Conservation (phyloP, 2,113 vertebrate genomes). For the Lycaon pictus region DNA sequence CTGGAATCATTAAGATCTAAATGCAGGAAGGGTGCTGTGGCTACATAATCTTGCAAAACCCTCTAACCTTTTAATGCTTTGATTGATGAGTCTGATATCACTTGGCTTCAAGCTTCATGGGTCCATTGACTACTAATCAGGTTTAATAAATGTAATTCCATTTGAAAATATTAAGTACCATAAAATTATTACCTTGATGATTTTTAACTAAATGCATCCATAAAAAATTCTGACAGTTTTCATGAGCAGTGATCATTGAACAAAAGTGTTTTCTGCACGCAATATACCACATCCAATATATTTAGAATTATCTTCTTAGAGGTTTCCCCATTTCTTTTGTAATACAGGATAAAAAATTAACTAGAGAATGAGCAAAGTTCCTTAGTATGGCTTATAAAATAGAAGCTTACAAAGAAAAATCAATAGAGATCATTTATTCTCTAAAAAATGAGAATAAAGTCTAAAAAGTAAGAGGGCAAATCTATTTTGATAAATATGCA, state of each 20-base stretch:
- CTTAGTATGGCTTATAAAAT: background rate
- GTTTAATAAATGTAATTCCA: slow-evolving; percentile 54
- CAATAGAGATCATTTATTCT: slow-evolving; percentile 68
- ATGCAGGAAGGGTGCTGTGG: background rate
- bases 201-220: slow-evolving; percentile 43
- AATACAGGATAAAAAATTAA: slow-evolving; percentile 23
- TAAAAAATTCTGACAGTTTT: slow-evolving; percentile 55
- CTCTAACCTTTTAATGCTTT: slow-evolving; percentile 33
- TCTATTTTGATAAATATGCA: slow-evolving; percentile 66
- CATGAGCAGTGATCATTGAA: background rate
- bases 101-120: slow-evolving; percentile 50
- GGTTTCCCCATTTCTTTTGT: background rate
- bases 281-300: background rate
- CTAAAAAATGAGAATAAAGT: slow-evolving; percentile 66
- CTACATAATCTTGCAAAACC: background rate
- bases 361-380: background rate
- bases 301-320: background rate
- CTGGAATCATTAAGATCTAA: background rate
- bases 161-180: slow-evolving; percentile 61
- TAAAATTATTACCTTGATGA: slow-evolving; percentile 51
- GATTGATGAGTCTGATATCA: slow-evolving; percentile 50
- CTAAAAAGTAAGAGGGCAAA: slow-evolving; percentile 64
- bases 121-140: slow-evolving; percentile 56
- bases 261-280: background rate
- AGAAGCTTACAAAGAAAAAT: slow-evolving; percentile 69